Percentiles rank a stretch among this genome's conserved stretches.
Conservation (phyloP, 1,140 invertebrate species). For the Agraylea sexmaculata region DNA sequence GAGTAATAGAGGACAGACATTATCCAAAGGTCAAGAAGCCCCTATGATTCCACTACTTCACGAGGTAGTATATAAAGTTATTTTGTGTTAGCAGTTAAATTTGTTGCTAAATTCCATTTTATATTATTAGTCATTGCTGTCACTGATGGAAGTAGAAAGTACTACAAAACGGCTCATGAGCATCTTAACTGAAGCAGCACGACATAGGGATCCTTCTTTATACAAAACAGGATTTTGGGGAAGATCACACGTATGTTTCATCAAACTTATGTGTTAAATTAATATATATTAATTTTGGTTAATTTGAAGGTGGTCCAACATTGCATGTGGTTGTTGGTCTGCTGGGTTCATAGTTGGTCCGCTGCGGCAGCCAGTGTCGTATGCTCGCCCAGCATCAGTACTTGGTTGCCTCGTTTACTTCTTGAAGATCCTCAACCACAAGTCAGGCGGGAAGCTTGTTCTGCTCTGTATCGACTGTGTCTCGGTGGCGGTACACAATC, state of each 20-base stretch:
- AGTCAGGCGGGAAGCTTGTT: constrained; percentile 78
- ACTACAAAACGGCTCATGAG: constrained; percentile 73
- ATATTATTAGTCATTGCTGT: constrained; percentile 56
- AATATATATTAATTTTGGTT: not conserved
- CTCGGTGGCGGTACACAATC: constrained; percentile 55
- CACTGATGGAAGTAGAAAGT: constrained; percentile 70
- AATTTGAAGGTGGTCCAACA: constrained; percentile 20
- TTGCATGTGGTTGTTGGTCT: constrained; percentile 35
- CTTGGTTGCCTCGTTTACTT: constrained; percentile 33
- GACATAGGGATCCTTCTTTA: constrained; percentile 56
- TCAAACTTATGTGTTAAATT: constrained; percentile 6
- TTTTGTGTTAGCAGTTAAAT: too few species aligned
- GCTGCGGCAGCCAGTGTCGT: constrained; percentile 31
- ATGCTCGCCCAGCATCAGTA: constrained; percentile 29
- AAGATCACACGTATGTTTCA: constrained; percentile 53
- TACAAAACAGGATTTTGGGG: constrained; percentile 84
- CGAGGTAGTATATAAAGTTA: constrained; percentile 14
- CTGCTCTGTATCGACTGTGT: constrained; percentile 75
- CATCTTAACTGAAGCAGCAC: constrained; percentile 75
- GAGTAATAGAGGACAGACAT: constrained; percentile 15
- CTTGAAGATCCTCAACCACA: constrained; percentile 43
- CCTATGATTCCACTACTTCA: constrained; percentile 16
- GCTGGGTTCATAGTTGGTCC: constrained; percentile 36
- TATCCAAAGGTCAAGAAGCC: constrained; percentile 12
- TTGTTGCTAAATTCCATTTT: too few species aligned